Percentiles rank a stretch among this genome's conserved stretches.
phyloP scores from a whole-genome alignment of 2,888 invertebrate species.

The Macrosiphum euphorbiae region DNA sequence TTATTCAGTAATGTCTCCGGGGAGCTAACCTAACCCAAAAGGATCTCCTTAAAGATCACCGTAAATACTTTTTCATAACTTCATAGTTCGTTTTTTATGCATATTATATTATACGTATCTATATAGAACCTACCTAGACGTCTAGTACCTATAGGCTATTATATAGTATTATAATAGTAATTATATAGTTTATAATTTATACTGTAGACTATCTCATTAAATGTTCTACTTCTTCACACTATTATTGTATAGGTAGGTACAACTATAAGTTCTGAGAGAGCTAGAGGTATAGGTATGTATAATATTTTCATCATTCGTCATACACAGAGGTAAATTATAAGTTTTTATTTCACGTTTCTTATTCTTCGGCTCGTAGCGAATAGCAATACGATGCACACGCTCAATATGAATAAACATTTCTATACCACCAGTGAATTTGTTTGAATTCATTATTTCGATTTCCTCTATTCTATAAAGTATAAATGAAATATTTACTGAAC shows the following conservation, averaged over 20 bases:
- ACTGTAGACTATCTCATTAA: background rate
- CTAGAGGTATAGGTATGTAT: background rate
- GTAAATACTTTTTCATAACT: background rate
- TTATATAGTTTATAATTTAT: background rate
- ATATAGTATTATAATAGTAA: background rate
- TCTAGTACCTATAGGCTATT: background rate
- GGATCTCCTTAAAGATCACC: background rate
- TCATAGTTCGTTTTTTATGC: background rate
- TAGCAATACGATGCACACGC: background rate
- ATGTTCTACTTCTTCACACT: background rate
- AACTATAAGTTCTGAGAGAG: background rate
- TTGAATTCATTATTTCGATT: slow-evolving; percentile 38
- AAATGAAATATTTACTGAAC: slow-evolving; percentile 31
- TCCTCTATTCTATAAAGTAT: slow-evolving; percentile 2
- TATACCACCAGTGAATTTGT: background rate
- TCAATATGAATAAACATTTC: slow-evolving; percentile 26
- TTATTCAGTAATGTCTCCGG: background rate
- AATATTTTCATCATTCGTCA: background rate
- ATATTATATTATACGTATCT: background rate
- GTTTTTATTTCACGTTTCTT: background rate
- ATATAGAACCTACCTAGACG: background rate
- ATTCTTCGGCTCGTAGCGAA: background rate
- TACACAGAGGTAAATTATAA: background rate
- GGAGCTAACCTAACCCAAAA: background rate
- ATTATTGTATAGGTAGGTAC: background rate